phyloP scores from a whole-genome alignment of 2,797 vertebrate species.

The Gymnocypris eckloni region DNA sequence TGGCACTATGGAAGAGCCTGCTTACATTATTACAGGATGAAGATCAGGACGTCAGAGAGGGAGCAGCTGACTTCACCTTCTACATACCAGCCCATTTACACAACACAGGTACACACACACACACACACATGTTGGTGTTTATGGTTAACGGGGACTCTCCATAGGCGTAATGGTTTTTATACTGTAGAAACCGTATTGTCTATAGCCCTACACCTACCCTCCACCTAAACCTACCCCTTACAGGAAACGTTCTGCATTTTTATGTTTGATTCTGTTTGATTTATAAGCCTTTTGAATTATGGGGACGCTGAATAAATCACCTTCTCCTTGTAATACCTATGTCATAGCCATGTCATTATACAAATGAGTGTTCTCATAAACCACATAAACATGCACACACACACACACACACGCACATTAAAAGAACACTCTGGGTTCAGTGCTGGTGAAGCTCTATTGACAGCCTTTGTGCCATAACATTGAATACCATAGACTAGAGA shows the following conservation, averaged over 20 bases:
- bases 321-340: no score
- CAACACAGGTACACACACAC: slow-evolving; percentile 68
- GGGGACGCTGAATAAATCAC: no score
- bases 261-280: no score
- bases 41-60: slow-evolving; percentile 85
- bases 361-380: no score
- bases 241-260: no score
- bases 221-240: no score
- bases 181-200: no score
- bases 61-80: slow-evolving; percentile 83
- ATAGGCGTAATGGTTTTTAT: no score
- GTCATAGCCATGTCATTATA: no score
- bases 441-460: not conserved
- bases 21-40: slow-evolving; percentile 91
- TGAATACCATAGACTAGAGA: not conserved
- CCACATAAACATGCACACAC: slow-evolving; percentile 35
- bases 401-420: slow-evolving; percentile 52
- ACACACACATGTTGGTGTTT: slow-evolving; percentile 44
- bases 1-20: slow-evolving; percentile 87
- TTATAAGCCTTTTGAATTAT: no score
- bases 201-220: no score
- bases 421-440: not conserved
- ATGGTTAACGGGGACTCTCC: no score
- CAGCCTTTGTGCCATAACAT: not conserved
- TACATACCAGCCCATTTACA: slow-evolving; percentile 70